A percentile compares a stretch with the other conserved stretches of the same genome.
Evolutionary conservation across 2,797 vertebrate species (phyloP).

Genomic region (Pseudomugil gertrudae): DNA sequence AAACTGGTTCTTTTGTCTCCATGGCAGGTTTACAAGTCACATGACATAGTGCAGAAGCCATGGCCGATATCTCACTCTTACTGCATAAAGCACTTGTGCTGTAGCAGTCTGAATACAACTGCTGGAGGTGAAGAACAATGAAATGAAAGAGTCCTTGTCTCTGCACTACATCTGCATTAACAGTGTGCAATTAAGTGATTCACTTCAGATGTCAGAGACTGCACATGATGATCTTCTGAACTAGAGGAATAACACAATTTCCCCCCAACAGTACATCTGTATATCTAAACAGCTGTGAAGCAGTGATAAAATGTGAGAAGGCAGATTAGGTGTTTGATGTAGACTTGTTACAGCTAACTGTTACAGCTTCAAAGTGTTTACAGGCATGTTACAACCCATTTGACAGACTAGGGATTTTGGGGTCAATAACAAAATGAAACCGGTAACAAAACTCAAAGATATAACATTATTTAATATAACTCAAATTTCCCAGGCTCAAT

Average conservation of each 20-base stretch:
- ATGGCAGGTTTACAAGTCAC: slow-evolving; percentile 21
- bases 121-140: neutral
- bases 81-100: slow-evolving; percentile 6
- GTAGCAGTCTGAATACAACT: neutral
- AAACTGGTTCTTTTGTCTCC: slow-evolving; percentile 26
- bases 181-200: neutral
- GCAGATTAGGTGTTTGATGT: neutral
- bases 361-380: neutral
- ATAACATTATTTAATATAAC: too few species aligned
- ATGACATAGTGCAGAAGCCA: slow-evolving; percentile 10
- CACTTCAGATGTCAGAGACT: neutral
- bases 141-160: neutral
- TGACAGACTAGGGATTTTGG: too few species aligned
- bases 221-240: neutral
- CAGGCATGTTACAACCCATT: too few species aligned
- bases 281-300: neutral
- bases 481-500: too few species aligned
- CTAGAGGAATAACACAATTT: neutral
- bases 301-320: neutral
- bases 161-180: neutral
- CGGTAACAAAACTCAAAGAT: too few species aligned
- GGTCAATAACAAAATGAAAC: too few species aligned
- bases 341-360: neutral
- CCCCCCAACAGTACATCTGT: neutral
- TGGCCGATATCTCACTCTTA: slow-evolving; percentile 22